Percentiles rank a stretch among this genome's conserved stretches.
phyloP scores from a whole-genome alignment of 2,113 vertebrate genomes.

The Spea bombifrons region DNA sequence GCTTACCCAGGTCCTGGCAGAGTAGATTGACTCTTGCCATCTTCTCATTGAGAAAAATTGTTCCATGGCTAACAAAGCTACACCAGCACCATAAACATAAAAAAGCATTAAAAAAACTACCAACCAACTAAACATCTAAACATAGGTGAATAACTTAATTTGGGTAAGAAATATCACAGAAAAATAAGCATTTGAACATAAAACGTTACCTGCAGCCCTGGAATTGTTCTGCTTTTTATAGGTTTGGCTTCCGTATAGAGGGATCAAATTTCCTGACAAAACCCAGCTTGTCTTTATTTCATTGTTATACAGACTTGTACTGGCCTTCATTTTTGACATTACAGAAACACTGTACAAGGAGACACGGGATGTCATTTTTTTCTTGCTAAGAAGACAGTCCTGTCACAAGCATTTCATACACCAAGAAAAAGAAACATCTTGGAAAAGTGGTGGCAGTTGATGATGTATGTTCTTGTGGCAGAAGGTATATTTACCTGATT shows the following conservation, averaged over 20 bases:
- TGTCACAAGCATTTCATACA: too few species aligned
- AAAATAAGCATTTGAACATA: constrained; percentile 4
- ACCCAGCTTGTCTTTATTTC: constrained; percentile 10
- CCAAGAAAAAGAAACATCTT: too few species aligned
- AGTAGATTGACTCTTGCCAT: too few species aligned
- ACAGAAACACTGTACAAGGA: background rate
- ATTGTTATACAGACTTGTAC: background rate
- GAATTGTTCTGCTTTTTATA: constrained; percentile 14
- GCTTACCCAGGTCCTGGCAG: too few species aligned
- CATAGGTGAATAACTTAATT: background rate
- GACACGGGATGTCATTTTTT: background rate
- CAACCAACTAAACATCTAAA: background rate
- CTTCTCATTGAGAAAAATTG: too few species aligned
- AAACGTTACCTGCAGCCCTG: background rate
- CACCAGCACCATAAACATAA: too few species aligned
- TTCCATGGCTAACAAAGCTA: too few species aligned
- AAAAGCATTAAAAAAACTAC: too few species aligned
- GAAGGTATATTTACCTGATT: too few species aligned
- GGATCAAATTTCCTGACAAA: constrained; percentile 25
- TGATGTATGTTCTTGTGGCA: too few species aligned
- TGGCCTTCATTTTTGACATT: constrained; percentile 1
- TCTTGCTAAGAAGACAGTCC: background rate
- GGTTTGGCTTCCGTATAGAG: background rate
- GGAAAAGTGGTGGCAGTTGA: too few species aligned
- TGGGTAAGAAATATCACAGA: constrained; percentile 3